Conservation (phyloP, 2,888 invertebrate species). For the Automeris io region DNA sequence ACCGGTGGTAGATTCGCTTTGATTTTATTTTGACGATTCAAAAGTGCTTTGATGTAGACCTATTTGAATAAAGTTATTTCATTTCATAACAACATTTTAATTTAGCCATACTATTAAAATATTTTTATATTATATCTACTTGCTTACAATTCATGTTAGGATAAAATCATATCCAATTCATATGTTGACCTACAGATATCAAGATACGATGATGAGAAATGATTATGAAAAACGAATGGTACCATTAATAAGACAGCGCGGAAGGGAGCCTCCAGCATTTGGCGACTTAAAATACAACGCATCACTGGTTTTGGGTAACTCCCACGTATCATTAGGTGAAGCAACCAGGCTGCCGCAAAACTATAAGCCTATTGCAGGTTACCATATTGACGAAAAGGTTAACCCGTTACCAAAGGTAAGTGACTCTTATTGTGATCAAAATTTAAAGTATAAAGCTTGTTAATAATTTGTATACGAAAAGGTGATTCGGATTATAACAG, state of each 20-base stretch:
- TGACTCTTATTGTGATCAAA: too few relatives aligned
- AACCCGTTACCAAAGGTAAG: conserved; percentile 23
- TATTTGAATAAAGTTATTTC: too few relatives aligned
- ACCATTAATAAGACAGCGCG: conserved; percentile 6
- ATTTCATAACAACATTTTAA: too few relatives aligned
- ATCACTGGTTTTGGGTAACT: conserved; percentile 25
- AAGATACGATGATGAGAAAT: background rate
- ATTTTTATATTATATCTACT: too few relatives aligned
- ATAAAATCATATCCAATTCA: background rate
- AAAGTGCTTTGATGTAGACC: too few relatives aligned
- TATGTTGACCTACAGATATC: background rate
- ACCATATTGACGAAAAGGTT: conserved; percentile 13
- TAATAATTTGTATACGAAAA: too few relatives aligned
- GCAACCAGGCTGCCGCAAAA: conserved; percentile 16
- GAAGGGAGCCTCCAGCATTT: conserved; percentile 17
- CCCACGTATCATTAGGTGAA: conserved; percentile 12
- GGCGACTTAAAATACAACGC: conserved; percentile 22
- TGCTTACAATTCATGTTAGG: too few relatives aligned
- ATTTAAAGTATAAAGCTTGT: too few relatives aligned
- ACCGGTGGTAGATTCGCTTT: too few relatives aligned
- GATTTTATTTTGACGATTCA: too few relatives aligned
- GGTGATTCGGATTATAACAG: too few relatives aligned
- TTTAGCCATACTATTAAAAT: too few relatives aligned
- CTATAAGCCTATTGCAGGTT: conserved; percentile 18
- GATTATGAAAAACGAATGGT: conserved; percentile 4